phyloP scores from a whole-genome alignment of 2,113 vertebrate genomes.

The Gulo gulo region DNA sequence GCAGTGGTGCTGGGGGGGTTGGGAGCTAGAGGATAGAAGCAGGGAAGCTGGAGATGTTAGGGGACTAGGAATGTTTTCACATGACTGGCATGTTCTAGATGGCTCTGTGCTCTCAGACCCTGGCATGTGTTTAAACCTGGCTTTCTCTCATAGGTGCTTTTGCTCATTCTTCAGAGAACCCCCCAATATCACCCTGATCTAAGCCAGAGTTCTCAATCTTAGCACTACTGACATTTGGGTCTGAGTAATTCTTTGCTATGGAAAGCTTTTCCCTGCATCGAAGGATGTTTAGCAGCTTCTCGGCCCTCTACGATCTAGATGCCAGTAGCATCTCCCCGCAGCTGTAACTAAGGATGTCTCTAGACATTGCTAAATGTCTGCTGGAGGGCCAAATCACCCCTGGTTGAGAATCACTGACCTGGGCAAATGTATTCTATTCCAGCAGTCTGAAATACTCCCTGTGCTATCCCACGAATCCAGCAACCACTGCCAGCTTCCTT shows the following conservation, averaged over 20 bases:
- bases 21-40: not conserved
- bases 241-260: not conserved
- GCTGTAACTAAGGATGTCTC: not conserved
- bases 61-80: not conserved
- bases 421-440: not conserved
- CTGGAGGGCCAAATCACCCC: not conserved
- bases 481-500: not conserved
- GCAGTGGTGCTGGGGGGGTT: not conserved
- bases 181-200: not conserved
- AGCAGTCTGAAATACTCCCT: not conserved
- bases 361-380: not conserved
- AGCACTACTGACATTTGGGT: not conserved
- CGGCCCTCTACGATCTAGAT: not conserved
- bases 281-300: not conserved
- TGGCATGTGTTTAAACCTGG: not conserved
- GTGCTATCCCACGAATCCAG: not conserved
- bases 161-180: not conserved
- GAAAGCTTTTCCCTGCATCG: not conserved
- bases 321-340: not conserved
- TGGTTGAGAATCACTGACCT: not conserved
- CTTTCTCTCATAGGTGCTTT: not conserved
- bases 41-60: not conserved
- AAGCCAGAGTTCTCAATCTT: not conserved
- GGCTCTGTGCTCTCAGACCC: not conserved
- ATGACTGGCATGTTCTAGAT: not conserved